Percentiles rank a stretch among this genome's conserved stretches.
These are phyloP conservation scores for Drosophila repleta DNA, from an alignment of 1,140 invertebrate genomes.

Conservation along the genomic window DNA sequence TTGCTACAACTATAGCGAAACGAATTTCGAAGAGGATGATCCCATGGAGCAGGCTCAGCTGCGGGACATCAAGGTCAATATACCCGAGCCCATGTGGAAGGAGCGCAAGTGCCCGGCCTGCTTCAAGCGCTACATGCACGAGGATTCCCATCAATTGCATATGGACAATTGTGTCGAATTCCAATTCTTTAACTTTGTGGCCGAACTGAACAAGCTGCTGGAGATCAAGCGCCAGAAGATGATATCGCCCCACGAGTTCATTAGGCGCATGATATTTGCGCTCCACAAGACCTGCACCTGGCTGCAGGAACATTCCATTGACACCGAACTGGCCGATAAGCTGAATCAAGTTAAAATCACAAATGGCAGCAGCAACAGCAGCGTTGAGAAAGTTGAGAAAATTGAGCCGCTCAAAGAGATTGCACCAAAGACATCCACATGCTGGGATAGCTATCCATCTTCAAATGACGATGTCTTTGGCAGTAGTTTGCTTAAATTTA, in stretches of 20 bases:
- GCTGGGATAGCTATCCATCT: conserved; percentile 2
- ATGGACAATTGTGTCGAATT: conserved; percentile 73
- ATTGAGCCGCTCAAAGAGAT: conserved; percentile 4
- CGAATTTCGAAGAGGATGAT: conserved; percentile 82
- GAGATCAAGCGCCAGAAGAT: conserved; percentile 70
- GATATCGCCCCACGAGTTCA: conserved; percentile 80
- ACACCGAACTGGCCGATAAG: conserved; percentile 48
- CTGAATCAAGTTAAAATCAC: conserved; percentile 62
- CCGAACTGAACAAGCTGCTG: conserved; percentile 60
- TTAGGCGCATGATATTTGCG: conserved; percentile 76
- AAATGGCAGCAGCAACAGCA: conserved; percentile 32
- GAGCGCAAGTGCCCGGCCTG: conserved; percentile 79
- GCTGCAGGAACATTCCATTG: conserved; percentile 72
- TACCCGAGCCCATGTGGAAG: conserved; percentile 78
- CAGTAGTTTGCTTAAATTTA: conserved; percentile 23
- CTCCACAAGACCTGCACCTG: conserved; percentile 76
- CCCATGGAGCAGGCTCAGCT: conserved; percentile 77
- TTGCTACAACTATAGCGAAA: conserved; percentile 76
- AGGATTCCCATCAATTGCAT: conserved; percentile 72
- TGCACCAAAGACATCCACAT: background rate
- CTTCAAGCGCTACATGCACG: conserved; percentile 79
- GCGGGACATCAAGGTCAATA: conserved; percentile 69
- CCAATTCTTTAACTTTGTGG: conserved; percentile 65
- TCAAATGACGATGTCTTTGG: conserved; percentile 14
- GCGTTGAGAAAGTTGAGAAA: conserved; percentile 7